Evolutionary conservation across 2,888 invertebrate genomes (phyloP), one percentile per base, ranked within the genome.

Genomic region (Heliconius ismenius): DNA sequence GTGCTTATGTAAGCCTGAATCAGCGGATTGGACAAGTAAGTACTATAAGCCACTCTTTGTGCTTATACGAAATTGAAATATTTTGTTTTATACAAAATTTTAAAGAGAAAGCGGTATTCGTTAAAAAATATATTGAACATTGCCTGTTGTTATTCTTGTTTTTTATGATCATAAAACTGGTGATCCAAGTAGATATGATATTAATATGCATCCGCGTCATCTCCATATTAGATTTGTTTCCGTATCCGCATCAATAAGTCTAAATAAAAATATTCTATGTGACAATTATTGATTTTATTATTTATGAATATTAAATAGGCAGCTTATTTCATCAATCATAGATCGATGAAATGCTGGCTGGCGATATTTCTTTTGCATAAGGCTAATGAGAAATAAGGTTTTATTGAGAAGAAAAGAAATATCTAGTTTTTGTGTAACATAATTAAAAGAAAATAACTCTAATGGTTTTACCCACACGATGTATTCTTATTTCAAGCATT

Each of bases 1-100:
- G 84, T 87, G 88, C 92, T 93, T 93, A 93, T 93, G 92, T 93
- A 93, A 93, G 89, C 86, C 86, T 86, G 87, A 87, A 85, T 86
- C 86, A 85, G 87, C 86, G 81, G 81, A 84, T 83, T 85, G 77
- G 86, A 83, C 89, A 92, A 90, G 93, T 93, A 83, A 92, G 93
- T 92, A 72, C 60, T 43, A 11, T 32, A 28, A 70, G 36, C 54
- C 21, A 4, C 49, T 64, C 24, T 70, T 63, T 49, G 36, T n/a
- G 21, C 32, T 67, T 43, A 65, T 26, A 43, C 15, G 36, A 60
- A 76, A 39, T 73, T 49, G 36, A 63, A 62, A 49, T 60, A 43
- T 28, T 58, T 75, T 62, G 7, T 73, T 39, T 62, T 63, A 26
- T 4, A n/a, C n/a, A 43, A 43, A 26, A 60, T 36, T 15, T 36